phyloP scores from a whole-genome alignment of 2,113 vertebrate genomes.

The Serinus canaria region DNA sequence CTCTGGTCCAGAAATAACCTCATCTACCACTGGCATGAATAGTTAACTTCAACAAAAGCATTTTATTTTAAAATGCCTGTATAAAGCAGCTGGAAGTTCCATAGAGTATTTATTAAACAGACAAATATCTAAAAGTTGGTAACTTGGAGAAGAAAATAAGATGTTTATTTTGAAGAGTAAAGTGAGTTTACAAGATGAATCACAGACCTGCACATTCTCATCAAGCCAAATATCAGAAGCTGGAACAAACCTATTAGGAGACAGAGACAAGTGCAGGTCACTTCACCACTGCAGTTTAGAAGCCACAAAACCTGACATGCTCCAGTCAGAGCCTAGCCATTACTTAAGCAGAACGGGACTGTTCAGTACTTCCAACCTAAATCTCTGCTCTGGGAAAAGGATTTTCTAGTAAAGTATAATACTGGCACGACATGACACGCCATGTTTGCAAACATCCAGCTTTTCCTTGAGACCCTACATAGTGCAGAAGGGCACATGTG shows the following conservation, averaged over 20 bases:
- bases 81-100: background rate
- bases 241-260: background rate
- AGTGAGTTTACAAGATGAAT: background rate
- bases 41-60: background rate
- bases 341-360: background rate
- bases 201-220: background rate
- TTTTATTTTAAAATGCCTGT: background rate
- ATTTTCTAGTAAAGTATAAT: background rate
- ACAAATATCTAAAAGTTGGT: background rate
- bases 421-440: background rate
- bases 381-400: background rate
- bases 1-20: background rate
- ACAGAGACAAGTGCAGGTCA: background rate
- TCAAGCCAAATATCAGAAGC: background rate
- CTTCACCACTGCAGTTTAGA: background rate
- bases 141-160: background rate
- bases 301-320: background rate
- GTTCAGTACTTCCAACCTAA: background rate
- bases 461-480: background rate
- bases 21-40: background rate
- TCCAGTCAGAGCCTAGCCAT: background rate
- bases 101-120: background rate
- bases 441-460: background rate
- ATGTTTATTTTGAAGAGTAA: background rate
- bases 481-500: rapidly evolving